Evolutionary conservation across 1,140 invertebrate genomes (phyloP).

Genomic region (Drosophila lini): DNA sequence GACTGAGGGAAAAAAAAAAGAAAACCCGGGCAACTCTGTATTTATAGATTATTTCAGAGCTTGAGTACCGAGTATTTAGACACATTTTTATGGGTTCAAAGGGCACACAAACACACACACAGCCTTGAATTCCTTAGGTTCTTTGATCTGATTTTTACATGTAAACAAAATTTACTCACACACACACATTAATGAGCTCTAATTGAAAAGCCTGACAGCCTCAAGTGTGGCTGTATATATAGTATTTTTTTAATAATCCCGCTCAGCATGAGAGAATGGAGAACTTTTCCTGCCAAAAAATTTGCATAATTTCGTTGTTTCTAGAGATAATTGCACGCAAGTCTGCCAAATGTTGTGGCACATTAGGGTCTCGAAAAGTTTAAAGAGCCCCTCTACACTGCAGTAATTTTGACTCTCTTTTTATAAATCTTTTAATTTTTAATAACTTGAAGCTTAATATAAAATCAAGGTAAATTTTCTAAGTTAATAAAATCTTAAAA

Average conservation of each 20-base stretch:
- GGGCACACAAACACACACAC: not conserved
- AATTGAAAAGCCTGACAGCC: slow-evolving; percentile 13
- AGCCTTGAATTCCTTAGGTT: not conserved
- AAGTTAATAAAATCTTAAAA: too few relatives aligned
- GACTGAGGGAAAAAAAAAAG: not conserved
- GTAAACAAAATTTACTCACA: slow-evolving; percentile 26
- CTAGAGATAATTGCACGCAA: slow-evolving; percentile 8
- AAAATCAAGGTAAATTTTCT: too few relatives aligned
- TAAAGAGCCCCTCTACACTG: not conserved
- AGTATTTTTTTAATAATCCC: slow-evolving; percentile 8
- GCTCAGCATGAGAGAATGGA: not conserved
- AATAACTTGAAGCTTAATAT: not conserved
- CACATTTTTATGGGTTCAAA: not conserved
- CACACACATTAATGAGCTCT: slow-evolving; percentile 62
- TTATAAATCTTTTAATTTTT: not conserved
- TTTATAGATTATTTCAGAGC: not conserved
- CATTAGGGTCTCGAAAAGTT: slow-evolving; percentile 7
- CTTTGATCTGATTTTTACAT: slow-evolving; percentile 3
- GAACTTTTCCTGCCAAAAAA: not conserved
- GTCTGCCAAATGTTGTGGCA: slow-evolving; percentile 4
- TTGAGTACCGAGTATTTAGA: not conserved
- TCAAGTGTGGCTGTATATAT: not conserved
- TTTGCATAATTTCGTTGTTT: slow-evolving; percentile 20
- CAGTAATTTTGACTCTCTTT: not conserved
- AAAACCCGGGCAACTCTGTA: not conserved